Conservation (phyloP, 2,888 invertebrate species). For the Cephonodes hylas region DNA sequence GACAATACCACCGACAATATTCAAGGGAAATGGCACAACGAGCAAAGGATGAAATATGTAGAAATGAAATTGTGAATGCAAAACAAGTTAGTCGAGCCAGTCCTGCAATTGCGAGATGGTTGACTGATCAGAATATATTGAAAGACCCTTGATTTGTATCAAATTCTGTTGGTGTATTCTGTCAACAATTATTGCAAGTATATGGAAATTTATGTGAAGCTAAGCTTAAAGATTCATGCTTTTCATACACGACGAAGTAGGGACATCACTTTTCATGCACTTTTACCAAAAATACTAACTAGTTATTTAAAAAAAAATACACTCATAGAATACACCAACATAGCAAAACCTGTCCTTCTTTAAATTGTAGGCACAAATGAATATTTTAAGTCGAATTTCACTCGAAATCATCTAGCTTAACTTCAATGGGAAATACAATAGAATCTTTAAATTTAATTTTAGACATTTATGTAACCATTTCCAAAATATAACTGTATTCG, state of each 20-base stretch:
- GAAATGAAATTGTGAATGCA: constrained; percentile 41
- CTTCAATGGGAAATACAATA: too few species aligned
- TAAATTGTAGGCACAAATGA: too few species aligned
- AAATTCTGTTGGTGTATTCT: constrained; percentile 30
- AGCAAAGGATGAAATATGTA: constrained; percentile 56
- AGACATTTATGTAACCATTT: too few species aligned
- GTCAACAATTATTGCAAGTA: neutral
- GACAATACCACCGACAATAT: constrained; percentile 42
- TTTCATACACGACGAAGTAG: neutral
- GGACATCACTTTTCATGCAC: neutral
- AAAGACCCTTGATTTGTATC: neutral
- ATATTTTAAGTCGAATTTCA: too few species aligned
- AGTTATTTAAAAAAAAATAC: neutral
- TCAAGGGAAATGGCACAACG: constrained; percentile 74
- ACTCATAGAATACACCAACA: constrained; percentile 30
- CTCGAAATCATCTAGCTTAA: too few species aligned
- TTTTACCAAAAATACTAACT: too few species aligned
- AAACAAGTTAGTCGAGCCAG: constrained; percentile 72
- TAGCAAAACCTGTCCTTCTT: too few species aligned
- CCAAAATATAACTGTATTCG: too few species aligned
- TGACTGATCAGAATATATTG: constrained; percentile 16
- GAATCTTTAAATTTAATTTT: too few species aligned
- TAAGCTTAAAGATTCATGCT: constrained; percentile 1
- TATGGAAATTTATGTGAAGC: constrained; percentile 6
- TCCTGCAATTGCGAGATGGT: constrained; percentile 57